phyloP scores from a whole-genome alignment of 2,113 vertebrate genomes.

The Piprites chloris region DNA sequence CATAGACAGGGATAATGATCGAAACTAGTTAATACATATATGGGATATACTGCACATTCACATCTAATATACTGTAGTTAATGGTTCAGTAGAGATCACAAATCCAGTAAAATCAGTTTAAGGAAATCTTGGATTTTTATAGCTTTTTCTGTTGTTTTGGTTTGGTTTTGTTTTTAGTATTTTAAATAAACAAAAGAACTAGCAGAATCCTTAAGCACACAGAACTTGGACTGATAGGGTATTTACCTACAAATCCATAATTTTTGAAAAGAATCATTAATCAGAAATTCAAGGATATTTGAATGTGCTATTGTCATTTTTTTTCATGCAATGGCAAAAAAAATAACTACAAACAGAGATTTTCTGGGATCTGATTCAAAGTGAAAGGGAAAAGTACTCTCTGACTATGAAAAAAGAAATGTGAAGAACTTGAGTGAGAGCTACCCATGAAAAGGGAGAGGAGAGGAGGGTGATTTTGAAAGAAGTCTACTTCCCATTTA shows the following conservation, averaged over 20 bases:
- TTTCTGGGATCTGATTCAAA: background rate
- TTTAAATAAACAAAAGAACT: background rate
- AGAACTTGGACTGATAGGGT: background rate
- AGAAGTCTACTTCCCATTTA: background rate
- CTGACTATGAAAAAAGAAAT: background rate
- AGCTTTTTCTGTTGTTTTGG: background rate
- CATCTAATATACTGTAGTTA: background rate
- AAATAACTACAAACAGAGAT: background rate
- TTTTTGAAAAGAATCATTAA: background rate
- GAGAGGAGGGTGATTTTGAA: background rate
- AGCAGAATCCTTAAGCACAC: background rate
- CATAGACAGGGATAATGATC: background rate
- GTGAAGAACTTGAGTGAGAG: background rate
- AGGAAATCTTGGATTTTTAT: background rate
- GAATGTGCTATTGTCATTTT: background rate
- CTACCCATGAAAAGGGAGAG: background rate
- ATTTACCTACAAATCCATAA: background rate
- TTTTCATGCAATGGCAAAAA: background rate
- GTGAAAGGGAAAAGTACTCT: background rate
- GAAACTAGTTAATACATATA: background rate
- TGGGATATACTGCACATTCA: background rate
- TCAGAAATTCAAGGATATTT: background rate
- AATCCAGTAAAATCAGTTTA: background rate
- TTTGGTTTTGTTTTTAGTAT: background rate
- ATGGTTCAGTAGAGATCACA: background rate